Evolutionary conservation across 1,140 invertebrate species (phyloP).

Genomic region (Zophobas morio): DNA sequence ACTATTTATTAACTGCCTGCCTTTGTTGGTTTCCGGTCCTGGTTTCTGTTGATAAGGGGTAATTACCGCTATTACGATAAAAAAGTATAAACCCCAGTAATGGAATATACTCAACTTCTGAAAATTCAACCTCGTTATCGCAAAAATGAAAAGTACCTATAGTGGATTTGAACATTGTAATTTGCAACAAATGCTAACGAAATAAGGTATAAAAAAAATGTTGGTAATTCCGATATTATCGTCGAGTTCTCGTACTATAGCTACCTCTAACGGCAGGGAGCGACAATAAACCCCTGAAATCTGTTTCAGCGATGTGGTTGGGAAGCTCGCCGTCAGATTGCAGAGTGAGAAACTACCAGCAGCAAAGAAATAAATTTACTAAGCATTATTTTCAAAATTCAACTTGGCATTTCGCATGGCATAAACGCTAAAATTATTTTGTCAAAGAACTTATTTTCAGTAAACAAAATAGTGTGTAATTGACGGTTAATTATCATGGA

Average conservation of each 20-base stretch:
- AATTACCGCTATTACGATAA: conserved; percentile 3
- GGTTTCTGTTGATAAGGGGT: conserved; percentile 47
- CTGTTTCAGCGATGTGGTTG: conserved; percentile 14
- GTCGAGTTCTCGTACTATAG: not conserved
- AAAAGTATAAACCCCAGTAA: not conserved
- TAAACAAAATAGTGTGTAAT: not conserved
- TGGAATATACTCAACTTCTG: no score
- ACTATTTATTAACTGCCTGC: conserved; percentile 57
- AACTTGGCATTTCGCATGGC: no score
- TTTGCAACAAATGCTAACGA: no score
- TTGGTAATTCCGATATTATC: no score
- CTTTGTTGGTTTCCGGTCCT: conserved; percentile 48
- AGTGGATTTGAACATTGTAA: no score
- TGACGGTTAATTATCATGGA: not conserved
- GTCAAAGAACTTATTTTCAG: not conserved
- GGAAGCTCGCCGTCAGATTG: not conserved
- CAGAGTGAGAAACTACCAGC: not conserved
- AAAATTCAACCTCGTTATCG: no score
- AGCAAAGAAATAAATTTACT: not conserved
- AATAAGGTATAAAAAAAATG: no score
- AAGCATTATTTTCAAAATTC: not conserved
- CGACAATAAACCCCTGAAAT: not conserved
- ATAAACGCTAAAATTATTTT: not conserved
- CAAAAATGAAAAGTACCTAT: no score
- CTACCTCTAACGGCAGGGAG: conserved; percentile 5